Conservation (phyloP, 2,888 invertebrate genomes). For the Willowsia nigromaculata region DNA sequence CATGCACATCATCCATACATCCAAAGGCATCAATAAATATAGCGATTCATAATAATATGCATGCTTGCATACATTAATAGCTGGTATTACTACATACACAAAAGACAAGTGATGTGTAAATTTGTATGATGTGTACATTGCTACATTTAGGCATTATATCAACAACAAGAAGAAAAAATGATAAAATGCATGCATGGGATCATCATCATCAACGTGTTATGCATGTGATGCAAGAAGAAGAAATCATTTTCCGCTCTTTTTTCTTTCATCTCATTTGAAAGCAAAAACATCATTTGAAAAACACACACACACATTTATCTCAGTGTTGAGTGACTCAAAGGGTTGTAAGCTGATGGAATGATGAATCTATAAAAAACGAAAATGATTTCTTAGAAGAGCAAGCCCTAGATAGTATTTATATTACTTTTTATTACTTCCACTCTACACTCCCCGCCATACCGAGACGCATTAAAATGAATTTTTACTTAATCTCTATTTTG, state of each 20-base stretch:
- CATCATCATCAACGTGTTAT: background rate
- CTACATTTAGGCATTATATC: background rate
- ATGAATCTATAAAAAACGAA: conserved; percentile 68
- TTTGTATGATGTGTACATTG: background rate
- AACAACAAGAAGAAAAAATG: background rate
- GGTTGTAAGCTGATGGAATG: background rate
- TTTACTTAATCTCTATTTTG: background rate
- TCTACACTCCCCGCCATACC: background rate
- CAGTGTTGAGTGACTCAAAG: conserved; percentile 34
- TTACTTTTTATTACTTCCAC: conserved; percentile 14
- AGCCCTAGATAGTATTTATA: conserved; percentile 62
- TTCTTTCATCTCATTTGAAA: conserved; percentile 19
- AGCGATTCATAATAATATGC: background rate
- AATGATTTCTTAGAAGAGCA: conserved; percentile 69
- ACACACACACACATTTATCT: background rate
- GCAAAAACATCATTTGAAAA: background rate
- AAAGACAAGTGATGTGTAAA: too few species aligned
- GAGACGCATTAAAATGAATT: background rate
- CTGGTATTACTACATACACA: background rate
- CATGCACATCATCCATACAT: background rate
- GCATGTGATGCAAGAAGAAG: conserved; percentile 57
- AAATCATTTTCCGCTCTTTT: conserved; percentile 70
- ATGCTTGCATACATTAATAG: background rate
- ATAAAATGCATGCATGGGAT: conserved; percentile 64
- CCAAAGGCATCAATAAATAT: background rate